A percentile compares a stretch with the other conserved stretches of the same genome.
phyloP scores from a whole-genome alignment of 2,888 invertebrate species.

The Phyto melanocephala region DNA sequence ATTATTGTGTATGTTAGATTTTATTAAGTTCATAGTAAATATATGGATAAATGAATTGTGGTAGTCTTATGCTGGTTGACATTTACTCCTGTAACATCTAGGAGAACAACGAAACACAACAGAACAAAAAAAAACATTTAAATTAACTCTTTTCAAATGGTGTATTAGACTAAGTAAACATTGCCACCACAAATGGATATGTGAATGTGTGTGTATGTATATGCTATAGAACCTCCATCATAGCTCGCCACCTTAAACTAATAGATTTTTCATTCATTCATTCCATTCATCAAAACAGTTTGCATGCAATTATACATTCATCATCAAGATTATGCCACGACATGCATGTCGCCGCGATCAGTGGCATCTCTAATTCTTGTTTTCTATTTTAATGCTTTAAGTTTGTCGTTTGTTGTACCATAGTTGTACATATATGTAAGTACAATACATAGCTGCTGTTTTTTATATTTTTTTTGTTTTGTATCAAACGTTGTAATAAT shows the following conservation, averaged over 20 bases:
- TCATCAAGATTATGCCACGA: conserved; percentile 76
- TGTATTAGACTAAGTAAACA: conserved; percentile 53
- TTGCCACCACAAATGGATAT: conserved; percentile 40
- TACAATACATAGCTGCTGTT: conserved; percentile 11
- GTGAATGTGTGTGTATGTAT: neutral
- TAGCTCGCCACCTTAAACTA: conserved; percentile 50
- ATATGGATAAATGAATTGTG: conserved; percentile 32
- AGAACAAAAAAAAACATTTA: conserved; percentile 54
- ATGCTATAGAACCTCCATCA: neutral
- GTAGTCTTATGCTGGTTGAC: conserved; percentile 74
- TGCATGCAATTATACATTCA: conserved; percentile 77
- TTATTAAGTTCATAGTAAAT: conserved; percentile 32
- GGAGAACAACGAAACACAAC: too few species aligned
- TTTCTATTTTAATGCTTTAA: conserved; percentile 25
- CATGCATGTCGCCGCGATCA: conserved; percentile 70
- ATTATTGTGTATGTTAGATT: conserved; percentile 22
- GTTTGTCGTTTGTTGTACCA: conserved; percentile 21
- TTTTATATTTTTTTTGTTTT: neutral
- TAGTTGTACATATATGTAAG: neutral
- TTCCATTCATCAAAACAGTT: conserved; percentile 67
- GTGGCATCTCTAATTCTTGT: conserved; percentile 58
- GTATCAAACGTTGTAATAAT: conserved; percentile 41
- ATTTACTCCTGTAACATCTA: conserved; percentile 67
- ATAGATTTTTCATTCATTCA: conserved; percentile 59
- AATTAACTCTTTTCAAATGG: conserved; percentile 60